A percentile compares a stretch with the other conserved stretches of the same genome.
Conservation (phyloP, 2,797 vertebrate genomes). For the Vultur gryphus region DNA sequence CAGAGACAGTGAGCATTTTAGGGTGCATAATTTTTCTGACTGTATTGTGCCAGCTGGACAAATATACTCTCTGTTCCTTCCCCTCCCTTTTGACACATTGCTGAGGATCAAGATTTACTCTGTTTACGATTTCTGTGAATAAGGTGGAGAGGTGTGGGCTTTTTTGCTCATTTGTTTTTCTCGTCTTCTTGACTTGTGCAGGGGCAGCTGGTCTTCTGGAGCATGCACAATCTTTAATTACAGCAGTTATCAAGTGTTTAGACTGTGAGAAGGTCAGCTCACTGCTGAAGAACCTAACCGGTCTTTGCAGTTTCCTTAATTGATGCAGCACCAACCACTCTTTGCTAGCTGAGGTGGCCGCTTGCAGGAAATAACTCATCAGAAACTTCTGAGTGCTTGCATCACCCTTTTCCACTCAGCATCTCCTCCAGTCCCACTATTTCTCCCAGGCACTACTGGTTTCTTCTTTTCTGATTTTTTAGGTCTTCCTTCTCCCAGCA, state of each 20-base stretch:
- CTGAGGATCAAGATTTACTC: neutral
- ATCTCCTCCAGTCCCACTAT: neutral
- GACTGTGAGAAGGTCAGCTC: neutral
- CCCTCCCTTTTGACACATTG: neutral
- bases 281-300: neutral
- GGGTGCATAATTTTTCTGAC: neutral
- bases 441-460: neutral
- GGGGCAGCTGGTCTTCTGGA: neutral
- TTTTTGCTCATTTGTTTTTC: neutral
- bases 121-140: neutral
- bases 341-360: neutral
- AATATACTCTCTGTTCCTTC: neutral
- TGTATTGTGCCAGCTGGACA: neutral
- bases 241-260: neutral
- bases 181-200: neutral
- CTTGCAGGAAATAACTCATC: neutral
- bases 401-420: neutral
- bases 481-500: neutral
- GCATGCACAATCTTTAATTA: neutral
- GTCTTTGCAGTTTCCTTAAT: neutral
- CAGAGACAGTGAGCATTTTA: neutral
- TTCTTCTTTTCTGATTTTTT: neutral
- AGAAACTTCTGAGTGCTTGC: neutral
- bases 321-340: neutral
- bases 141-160: neutral